Conservation (phyloP, 2,113 vertebrate species). For the Tylochromis polylepis region DNA sequence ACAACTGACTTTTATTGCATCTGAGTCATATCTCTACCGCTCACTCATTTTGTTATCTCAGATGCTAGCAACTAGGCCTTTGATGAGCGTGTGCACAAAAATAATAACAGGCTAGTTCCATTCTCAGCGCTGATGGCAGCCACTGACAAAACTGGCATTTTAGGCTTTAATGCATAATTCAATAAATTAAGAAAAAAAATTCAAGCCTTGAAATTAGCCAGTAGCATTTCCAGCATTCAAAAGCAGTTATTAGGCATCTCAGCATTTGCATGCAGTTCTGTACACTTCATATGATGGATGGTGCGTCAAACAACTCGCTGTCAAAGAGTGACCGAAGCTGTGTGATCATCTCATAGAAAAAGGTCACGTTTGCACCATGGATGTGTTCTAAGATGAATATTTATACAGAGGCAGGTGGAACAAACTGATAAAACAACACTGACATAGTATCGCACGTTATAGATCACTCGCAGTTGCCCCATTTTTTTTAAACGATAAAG, state of each 20-base stretch:
- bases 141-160: not conserved
- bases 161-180: not conserved
- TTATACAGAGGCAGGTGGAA: not conserved
- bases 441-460: not conserved
- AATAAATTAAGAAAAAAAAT: not conserved
- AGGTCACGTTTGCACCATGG: not conserved
- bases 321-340: not conserved
- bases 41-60: not conserved
- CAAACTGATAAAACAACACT: not conserved
- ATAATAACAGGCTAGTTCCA: not conserved
- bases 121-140: not conserved
- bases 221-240: not conserved
- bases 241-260: not conserved
- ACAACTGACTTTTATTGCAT: constrained; percentile 6
- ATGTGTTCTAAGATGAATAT: not conserved
- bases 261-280: not conserved
- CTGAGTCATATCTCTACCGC: constrained; percentile 11
- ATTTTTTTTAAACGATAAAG: not conserved
- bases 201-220: not conserved
- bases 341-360: not conserved
- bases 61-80: not conserved
- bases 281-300: not conserved
- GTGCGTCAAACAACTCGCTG: not conserved
- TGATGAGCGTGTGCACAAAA: not conserved
- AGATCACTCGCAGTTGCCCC: not conserved